Conservation (phyloP, 2,113 vertebrate genomes). For the Corythaeola cristata region DNA sequence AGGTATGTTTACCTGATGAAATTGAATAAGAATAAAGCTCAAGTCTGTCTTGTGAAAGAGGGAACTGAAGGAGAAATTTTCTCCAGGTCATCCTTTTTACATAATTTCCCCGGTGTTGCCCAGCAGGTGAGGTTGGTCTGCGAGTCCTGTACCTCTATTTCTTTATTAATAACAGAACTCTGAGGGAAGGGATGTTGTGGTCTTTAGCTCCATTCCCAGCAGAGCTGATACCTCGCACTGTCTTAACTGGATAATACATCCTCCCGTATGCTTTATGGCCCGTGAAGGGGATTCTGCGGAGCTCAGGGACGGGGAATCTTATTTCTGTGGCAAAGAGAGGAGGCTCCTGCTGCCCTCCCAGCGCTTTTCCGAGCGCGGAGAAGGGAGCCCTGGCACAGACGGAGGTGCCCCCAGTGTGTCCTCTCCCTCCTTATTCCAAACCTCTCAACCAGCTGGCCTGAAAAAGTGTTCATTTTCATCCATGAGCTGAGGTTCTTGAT, state of each 20-base stretch:
- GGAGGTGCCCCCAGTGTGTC: rapidly evolving
- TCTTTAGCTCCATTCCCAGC: neutral
- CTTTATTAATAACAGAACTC: neutral
- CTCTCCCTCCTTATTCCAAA: neutral
- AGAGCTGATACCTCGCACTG: neutral
- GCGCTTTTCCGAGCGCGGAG: rapidly evolving
- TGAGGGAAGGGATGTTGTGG: neutral
- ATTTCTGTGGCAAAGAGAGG: neutral
- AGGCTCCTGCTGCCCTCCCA: neutral
- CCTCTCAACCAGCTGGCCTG: neutral
- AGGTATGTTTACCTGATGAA: neutral
- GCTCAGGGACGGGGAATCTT: neutral
- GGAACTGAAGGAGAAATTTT: neutral
- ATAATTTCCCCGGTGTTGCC: neutral
- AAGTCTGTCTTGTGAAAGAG: neutral
- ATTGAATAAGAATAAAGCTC: neutral
- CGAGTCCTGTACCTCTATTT: neutral
- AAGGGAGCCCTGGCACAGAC: rapidly evolving
- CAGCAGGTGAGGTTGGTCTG: neutral
- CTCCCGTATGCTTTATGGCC: neutral
- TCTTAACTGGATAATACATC: neutral
- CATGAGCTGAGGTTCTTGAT: neutral
- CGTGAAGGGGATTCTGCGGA: neutral
- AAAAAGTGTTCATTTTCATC: neutral
- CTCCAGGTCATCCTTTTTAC: neutral